A percentile compares a stretch with the other conserved stretches of the same genome.
phyloP scores from a whole-genome alignment of 2,113 vertebrate species.

The Vanacampus margaritifer region DNA sequence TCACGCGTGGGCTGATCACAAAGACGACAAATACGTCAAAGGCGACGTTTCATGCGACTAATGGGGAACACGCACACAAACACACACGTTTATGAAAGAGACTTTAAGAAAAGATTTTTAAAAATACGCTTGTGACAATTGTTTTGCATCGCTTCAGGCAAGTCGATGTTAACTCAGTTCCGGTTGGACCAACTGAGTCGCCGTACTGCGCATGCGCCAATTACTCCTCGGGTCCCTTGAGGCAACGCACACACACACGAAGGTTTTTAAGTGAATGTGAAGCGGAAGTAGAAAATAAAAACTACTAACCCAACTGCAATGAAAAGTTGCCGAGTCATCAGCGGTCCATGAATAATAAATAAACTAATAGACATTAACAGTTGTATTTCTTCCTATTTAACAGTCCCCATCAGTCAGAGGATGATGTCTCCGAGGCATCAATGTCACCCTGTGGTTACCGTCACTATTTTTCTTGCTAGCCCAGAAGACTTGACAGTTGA shows the following conservation, averaged over 20 bases:
- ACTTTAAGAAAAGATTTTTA: not conserved
- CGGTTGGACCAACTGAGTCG: not conserved
- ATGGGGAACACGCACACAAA: not conserved
- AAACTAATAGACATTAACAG: not conserved
- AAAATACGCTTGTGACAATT: too few species aligned
- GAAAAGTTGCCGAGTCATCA: not conserved
- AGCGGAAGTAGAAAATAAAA: not conserved
- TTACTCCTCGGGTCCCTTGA: not conserved
- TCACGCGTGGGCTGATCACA: conserved; percentile 30
- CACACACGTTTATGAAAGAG: not conserved
- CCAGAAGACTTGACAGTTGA: too few species aligned
- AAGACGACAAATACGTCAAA: not conserved
- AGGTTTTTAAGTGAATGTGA: too few species aligned
- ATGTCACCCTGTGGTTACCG: not conserved
- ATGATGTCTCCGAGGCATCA: not conserved
- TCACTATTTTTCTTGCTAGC: not conserved
- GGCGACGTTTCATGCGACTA: not conserved
- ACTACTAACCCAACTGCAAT: not conserved
- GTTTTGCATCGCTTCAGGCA: not conserved
- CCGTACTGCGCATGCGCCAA: not conserved
- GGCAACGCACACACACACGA: not conserved
- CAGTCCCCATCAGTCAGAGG: not conserved
- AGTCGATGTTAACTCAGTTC: not conserved
- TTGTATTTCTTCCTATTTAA: not conserved
- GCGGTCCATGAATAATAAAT: not conserved